These are phyloP conservation scores for Orcinus orca DNA, from an alignment of 2,113 vertebrate species.

Conservation along the genomic window DNA sequence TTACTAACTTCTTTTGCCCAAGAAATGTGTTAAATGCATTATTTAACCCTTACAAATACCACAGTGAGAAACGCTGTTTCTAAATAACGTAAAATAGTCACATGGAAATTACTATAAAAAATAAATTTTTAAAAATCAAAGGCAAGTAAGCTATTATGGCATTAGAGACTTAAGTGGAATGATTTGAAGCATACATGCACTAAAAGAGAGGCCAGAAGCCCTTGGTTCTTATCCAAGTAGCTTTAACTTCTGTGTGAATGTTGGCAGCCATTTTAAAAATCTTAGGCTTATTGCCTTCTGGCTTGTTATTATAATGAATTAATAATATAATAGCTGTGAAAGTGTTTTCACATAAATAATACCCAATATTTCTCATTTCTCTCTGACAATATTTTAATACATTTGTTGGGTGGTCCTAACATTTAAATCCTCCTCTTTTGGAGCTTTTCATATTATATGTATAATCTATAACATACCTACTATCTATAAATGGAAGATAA, in stretches of 20 bases:
- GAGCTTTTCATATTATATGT: neutral
- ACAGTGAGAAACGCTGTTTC: neutral
- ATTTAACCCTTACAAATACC: neutral
- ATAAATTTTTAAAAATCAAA: neutral
- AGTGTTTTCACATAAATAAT: neutral
- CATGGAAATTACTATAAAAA: neutral
- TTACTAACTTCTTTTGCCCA: neutral
- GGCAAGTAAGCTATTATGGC: neutral
- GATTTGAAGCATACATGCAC: rapidly evolving
- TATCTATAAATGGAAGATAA: neutral
- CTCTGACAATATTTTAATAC: neutral
- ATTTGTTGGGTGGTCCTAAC: neutral
- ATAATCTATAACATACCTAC: neutral
- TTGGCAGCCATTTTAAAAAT: neutral
- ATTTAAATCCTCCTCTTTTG: neutral
- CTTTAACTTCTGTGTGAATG: neutral
- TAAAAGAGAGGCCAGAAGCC: neutral
- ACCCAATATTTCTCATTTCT: neutral
- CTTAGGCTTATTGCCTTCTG: neutral
- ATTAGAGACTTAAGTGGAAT: neutral
- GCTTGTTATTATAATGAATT: neutral
- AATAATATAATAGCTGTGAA: neutral
- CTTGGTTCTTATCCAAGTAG: neutral
- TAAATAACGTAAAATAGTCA: neutral
- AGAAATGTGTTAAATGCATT: neutral